These are phyloP conservation scores for Neopipo cinnamomea DNA, from an alignment of 2,113 vertebrate species.

Conservation along the genomic window DNA sequence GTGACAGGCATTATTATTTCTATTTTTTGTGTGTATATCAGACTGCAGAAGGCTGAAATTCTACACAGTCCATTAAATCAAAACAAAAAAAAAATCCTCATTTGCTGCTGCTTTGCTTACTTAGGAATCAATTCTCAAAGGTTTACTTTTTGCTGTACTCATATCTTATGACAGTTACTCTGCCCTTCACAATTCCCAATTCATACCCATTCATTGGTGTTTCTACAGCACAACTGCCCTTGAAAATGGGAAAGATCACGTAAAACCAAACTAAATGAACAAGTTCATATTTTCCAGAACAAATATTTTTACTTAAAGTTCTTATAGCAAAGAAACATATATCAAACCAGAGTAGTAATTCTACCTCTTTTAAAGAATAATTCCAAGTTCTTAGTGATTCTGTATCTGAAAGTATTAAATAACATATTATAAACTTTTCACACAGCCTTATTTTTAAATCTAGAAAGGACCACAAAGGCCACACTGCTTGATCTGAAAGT, in stretches of 20 bases:
- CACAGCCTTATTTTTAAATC: neutral
- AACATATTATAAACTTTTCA: neutral
- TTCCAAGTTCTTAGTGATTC: neutral
- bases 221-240: neutral
- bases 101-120: neutral
- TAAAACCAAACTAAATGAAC: neutral
- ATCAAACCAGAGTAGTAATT: neutral
- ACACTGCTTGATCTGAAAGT: neutral
- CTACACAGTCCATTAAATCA: neutral
- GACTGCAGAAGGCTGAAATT: neutral
- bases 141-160: neutral
- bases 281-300: neutral
- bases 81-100: neutral
- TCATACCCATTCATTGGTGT: neutral
- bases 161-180: neutral
- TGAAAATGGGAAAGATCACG: neutral
- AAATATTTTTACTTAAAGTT: neutral
- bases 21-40: neutral
- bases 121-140: neutral
- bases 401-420: neutral
- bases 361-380: neutral
- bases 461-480: neutral
- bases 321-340: neutral
- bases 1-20: neutral
- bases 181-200: neutral